phyloP scores from a whole-genome alignment of 2,888 invertebrate genomes.

The Oeneis ivallda region DNA sequence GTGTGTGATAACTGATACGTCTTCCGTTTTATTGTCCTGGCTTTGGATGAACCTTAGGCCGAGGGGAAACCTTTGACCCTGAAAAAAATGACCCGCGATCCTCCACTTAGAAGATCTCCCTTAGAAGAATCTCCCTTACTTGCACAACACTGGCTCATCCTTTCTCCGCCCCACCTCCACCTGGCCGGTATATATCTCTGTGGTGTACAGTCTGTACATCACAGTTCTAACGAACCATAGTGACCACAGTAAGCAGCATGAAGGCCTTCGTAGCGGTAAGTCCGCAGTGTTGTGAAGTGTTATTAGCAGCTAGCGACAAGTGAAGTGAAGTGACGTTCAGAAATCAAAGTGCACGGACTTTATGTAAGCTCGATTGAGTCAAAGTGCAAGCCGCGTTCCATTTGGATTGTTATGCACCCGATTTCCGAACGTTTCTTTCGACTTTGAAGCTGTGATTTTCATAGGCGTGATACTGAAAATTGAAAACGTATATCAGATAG shows the following conservation, averaged over 20 bases:
- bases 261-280: constrained; percentile 81
- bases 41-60: no score
- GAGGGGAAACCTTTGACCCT: constrained; percentile 42
- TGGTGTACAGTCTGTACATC: constrained; percentile 60
- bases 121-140: constrained; percentile 75
- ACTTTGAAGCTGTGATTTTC: constrained; percentile 22
- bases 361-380: not conserved
- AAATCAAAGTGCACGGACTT: constrained; percentile 55
- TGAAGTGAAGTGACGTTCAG: constrained; percentile 64
- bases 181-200: constrained; percentile 70
- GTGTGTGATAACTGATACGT: no score
- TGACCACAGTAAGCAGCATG: constrained; percentile 78
- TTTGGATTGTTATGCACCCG: constrained; percentile 36
- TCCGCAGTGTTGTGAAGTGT: constrained; percentile 52
- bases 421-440: constrained; percentile 42
- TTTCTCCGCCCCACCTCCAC: constrained; percentile 77
- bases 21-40: no score
- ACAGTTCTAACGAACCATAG: constrained; percentile 74
- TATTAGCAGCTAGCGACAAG: constrained; percentile 45
- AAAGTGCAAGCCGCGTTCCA: constrained; percentile 41
- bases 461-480: not conserved
- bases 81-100: constrained; percentile 61
- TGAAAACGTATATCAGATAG: not conserved
- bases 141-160: constrained; percentile 74
- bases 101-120: constrained; percentile 74